Evolutionary conservation across 2,797 vertebrate species (phyloP).

Genomic region (Myotis myotis): DNA sequence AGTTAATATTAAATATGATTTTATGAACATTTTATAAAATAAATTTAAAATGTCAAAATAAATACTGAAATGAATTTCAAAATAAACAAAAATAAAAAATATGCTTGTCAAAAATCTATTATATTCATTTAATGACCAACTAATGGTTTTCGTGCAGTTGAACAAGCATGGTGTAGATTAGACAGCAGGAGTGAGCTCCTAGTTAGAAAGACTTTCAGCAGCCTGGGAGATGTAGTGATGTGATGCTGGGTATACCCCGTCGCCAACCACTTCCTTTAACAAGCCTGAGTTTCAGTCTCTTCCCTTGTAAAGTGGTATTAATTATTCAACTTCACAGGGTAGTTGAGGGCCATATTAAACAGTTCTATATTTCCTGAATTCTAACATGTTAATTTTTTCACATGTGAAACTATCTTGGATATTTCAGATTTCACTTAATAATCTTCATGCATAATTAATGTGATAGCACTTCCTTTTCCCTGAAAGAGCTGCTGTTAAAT

Average conservation of each 20-base stretch:
- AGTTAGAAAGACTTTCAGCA: background rate
- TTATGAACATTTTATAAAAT: background rate
- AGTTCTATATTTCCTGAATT: background rate
- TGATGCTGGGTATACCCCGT: background rate
- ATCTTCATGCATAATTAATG: background rate
- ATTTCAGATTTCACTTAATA: background rate
- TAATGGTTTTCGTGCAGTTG: background rate
- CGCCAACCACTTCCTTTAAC: background rate
- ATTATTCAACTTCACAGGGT: background rate
- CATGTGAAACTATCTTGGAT: background rate
- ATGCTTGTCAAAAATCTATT: background rate
- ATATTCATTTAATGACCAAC: background rate
- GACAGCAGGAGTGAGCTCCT: background rate
- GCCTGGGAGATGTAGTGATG: background rate
- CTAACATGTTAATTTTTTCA: background rate
- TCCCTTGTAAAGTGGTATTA: background rate
- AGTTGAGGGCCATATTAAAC: background rate
- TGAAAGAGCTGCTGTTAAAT: background rate
- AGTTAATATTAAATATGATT: background rate
- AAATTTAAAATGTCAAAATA: conserved; percentile 18
- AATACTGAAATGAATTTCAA: conserved; percentile 30
- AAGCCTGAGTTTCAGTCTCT: background rate
- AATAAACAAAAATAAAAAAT: background rate
- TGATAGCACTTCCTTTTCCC: background rate
- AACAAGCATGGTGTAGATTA: background rate